These are phyloP conservation scores for Phoxinus phoxinus DNA, from an alignment of 2,113 vertebrate species.

Conservation along the genomic window DNA sequence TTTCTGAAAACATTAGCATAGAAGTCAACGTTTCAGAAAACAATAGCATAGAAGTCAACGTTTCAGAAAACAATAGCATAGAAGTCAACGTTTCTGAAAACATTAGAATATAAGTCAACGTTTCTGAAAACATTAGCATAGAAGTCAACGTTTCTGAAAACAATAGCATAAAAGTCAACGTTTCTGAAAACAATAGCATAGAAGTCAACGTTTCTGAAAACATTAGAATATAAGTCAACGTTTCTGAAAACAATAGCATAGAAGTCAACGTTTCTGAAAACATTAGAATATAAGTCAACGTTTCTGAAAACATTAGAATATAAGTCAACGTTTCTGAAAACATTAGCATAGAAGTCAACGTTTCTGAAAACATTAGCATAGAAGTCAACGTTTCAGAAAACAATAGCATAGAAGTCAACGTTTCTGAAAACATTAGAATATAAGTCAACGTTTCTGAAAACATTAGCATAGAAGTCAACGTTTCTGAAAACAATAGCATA, in stretches of 20 bases:
- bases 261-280: not conserved
- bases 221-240: too few species aligned
- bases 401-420: not conserved
- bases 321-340: too few species aligned
- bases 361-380: not conserved
- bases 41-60: not conserved
- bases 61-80: not conserved
- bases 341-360: not conserved
- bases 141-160: not conserved
- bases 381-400: not conserved
- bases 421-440: slow-evolving; percentile 9
- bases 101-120: too few species aligned
- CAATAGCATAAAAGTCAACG: too few species aligned
- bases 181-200: not conserved
- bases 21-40: not conserved
- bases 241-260: not conserved
- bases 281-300: too few species aligned
- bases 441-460: too few species aligned
- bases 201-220: not conserved
- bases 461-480: not conserved
- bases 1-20: not conserved
- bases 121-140: not conserved
- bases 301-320: too few species aligned
- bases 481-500: not conserved
- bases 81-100: not conserved